A percentile compares a stretch with the other conserved stretches of the same genome.
phyloP scores from a whole-genome alignment of 2,113 vertebrate genomes.

The Sebastes fasciatus region DNA sequence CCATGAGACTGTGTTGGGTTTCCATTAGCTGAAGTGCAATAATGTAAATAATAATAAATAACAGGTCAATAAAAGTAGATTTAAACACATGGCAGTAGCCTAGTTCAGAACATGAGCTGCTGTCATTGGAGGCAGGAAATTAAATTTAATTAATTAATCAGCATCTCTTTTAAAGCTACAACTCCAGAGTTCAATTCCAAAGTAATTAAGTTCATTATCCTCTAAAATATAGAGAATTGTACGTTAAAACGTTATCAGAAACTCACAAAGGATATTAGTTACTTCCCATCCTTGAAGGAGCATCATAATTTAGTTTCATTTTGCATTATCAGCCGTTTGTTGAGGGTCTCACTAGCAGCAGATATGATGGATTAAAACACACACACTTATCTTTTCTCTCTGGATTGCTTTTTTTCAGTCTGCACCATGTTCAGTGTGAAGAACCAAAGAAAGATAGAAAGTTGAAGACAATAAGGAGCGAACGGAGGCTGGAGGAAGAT shows the following conservation, averaged over 20 bases:
- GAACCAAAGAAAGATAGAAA: background rate
- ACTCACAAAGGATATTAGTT: background rate
- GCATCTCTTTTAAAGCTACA: background rate
- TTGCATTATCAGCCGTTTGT: background rate
- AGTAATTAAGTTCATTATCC: background rate
- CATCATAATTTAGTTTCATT: background rate
- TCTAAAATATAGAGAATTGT: background rate
- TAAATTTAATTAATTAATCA: background rate
- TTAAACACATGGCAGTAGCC: background rate
- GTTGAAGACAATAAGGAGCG: background rate
- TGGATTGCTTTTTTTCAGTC: slow-evolving; percentile 3
- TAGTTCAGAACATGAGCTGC: background rate
- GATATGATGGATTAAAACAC: background rate
- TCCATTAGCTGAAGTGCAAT: too few relatives aligned
- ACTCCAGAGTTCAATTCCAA: background rate
- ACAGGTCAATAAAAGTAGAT: background rate
- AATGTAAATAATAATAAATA: background rate
- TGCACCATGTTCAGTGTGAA: background rate
- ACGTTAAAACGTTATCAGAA: background rate
- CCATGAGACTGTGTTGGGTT: too few relatives aligned
- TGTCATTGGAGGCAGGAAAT: background rate
- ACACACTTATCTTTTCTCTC: background rate
- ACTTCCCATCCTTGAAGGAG: background rate
- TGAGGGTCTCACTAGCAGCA: background rate
- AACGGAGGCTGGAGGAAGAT: background rate